A percentile compares a stretch with the other conserved stretches of the same genome.
phyloP scores from a whole-genome alignment of 2,888 invertebrate species.

The Mylabris sibirica region DNA sequence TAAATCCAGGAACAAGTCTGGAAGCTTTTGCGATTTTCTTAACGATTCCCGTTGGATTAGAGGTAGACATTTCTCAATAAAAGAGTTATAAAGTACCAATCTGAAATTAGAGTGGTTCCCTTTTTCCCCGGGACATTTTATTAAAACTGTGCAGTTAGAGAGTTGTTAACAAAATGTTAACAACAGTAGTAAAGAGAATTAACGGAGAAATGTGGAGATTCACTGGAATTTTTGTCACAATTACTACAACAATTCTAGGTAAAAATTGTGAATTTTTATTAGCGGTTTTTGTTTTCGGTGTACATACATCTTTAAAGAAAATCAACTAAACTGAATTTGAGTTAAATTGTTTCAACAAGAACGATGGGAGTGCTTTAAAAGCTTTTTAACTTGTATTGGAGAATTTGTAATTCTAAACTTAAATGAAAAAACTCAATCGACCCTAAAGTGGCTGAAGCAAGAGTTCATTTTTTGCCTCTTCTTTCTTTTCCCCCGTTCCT shows the following conservation, averaged over 20 bases:
- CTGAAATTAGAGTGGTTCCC: too few relatives aligned
- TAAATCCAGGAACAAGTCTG: slow-evolving; percentile 23
- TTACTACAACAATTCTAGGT: background rate
- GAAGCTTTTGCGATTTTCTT: slow-evolving; percentile 2
- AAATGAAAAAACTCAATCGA: background rate
- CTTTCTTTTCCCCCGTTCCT: too few relatives aligned
- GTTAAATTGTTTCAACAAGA: background rate
- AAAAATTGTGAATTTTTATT: background rate
- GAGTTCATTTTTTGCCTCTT: background rate
- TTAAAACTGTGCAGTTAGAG: background rate
- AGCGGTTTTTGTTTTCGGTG: background rate
- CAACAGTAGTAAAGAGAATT: background rate
- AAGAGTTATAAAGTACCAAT: too few relatives aligned
- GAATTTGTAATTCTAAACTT: background rate
- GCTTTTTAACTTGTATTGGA: background rate
- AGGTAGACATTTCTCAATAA: background rate
- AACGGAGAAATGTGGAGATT: background rate
- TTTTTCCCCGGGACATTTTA: background rate
- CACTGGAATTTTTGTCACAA: background rate
- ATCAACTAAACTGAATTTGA: background rate
- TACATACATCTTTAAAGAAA: too few relatives aligned
- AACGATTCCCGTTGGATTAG: slow-evolving; percentile 7
- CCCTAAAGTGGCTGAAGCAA: background rate
- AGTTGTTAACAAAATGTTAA: too few relatives aligned
- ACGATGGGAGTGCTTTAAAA: too few relatives aligned